Evolutionary conservation across 2,797 vertebrate species (phyloP).

Genomic region (Sebastes nivosus): DNA sequence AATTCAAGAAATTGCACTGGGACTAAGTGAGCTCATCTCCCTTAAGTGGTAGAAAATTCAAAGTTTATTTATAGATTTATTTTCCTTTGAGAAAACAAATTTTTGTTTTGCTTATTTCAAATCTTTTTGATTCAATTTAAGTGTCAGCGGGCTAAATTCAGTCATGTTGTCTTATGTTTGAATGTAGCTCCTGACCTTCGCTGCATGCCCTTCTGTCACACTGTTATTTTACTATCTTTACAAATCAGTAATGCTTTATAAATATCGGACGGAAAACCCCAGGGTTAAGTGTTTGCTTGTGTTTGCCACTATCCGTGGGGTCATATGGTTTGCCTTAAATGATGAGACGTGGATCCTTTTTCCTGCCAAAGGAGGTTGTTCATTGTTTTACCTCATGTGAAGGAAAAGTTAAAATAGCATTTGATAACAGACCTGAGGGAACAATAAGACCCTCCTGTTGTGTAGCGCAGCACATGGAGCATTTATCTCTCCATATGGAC

Average conservation of each 20-base stretch:
- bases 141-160: background rate
- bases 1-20: background rate
- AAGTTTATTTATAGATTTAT: background rate
- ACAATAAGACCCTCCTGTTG: conserved; percentile 44
- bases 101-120: background rate
- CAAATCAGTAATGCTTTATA: background rate
- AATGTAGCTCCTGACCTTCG: background rate
- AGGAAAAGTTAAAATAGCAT: conserved; percentile 71
- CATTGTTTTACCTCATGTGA: conserved; percentile 61
- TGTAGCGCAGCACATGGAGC: background rate
- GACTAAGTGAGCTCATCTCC: background rate
- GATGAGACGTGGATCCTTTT: conserved; percentile 44
- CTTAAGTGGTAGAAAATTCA: background rate
- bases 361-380: conserved; percentile 45
- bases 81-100: background rate
- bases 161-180: background rate
- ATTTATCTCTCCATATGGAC: conserved; percentile 37
- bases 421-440: conserved; percentile 48
- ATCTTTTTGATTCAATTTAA: background rate
- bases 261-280: background rate
- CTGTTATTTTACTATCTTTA: background rate
- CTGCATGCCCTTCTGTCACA: background rate
- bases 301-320: background rate
- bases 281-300: background rate
- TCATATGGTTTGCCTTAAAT: conserved; percentile 1